These are phyloP conservation scores for Lepidurus apus DNA, from an alignment of 1,140 invertebrate genomes.

Conservation along the genomic window DNA sequence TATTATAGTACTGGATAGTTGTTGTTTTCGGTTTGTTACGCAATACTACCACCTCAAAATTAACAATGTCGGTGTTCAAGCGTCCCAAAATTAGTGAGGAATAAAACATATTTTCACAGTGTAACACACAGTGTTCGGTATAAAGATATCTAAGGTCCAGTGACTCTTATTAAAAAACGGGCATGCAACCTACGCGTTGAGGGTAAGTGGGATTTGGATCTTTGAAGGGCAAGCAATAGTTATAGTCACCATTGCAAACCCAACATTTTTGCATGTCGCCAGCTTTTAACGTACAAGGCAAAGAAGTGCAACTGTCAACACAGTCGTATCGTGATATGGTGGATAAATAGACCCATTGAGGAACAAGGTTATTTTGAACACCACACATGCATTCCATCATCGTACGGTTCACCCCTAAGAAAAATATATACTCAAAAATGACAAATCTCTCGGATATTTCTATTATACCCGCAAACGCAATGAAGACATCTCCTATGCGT, in stretches of 20 bases:
- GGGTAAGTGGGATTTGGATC: neutral
- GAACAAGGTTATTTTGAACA: neutral
- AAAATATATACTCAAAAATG: neutral
- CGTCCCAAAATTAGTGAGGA: neutral
- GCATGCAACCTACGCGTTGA: neutral
- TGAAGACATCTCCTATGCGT: neutral
- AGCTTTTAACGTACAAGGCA: neutral
- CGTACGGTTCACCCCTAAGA: neutral
- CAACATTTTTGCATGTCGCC: neutral
- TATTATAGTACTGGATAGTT: no score
- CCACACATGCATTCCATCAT: slow-evolving; percentile 13
- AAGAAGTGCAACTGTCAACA: neutral
- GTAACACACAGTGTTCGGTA: neutral
- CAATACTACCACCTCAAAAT: no score
- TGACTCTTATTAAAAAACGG: neutral
- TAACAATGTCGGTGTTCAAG: no score
- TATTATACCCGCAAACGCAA: neutral
- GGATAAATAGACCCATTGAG: neutral
- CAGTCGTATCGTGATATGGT: neutral
- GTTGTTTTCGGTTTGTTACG: no score
- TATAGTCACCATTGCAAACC: neutral
- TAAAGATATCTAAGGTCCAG: neutral
- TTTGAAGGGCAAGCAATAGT: neutral
- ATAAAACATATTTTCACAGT: neutral
- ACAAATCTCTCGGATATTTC: neutral